Evolutionary conservation across 2,888 invertebrate genomes (phyloP).

Genomic region (Crematogaster levior): DNA sequence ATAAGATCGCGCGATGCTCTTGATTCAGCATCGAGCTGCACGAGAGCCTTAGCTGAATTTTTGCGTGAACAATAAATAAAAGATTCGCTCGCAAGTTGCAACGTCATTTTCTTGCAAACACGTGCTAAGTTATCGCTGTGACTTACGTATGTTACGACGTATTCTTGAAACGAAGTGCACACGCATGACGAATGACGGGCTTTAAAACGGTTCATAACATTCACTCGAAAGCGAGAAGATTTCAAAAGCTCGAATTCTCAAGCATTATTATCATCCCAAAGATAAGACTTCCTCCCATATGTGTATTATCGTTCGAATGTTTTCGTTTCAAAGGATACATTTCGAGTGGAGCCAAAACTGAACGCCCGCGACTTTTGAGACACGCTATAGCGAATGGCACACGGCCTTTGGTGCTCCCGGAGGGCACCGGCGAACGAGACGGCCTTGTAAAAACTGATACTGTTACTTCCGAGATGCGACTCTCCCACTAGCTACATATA

Average conservation of each 20-base stretch:
- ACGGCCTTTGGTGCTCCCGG: not conserved
- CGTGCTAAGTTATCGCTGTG: not conserved
- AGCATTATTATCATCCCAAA: not conserved
- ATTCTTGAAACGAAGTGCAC: not conserved
- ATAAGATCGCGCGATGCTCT: not conserved
- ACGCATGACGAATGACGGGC: not conserved
- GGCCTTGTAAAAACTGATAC: slow-evolving; percentile 45
- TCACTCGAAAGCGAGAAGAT: not conserved
- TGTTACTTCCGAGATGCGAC: slow-evolving; percentile 53
- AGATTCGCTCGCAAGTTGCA: not conserved
- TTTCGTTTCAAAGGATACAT: not conserved
- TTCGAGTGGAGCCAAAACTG: not conserved
- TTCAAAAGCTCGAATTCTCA: not conserved
- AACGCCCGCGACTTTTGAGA: not conserved
- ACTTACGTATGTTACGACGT: not conserved
- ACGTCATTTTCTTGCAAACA: not conserved
- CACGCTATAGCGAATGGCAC: slow-evolving; percentile 11
- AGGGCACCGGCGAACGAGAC: slow-evolving; percentile 13
- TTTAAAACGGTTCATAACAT: not conserved
- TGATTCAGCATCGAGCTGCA: not conserved
- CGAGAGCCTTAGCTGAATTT: not conserved
- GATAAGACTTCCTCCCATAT: not conserved
- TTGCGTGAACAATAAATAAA: not conserved
- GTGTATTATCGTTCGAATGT: not conserved
- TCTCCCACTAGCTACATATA: slow-evolving; percentile 21